These are phyloP conservation scores for Netta rufina DNA, from an alignment of 2,797 vertebrate genomes.

Conservation along the genomic window DNA sequence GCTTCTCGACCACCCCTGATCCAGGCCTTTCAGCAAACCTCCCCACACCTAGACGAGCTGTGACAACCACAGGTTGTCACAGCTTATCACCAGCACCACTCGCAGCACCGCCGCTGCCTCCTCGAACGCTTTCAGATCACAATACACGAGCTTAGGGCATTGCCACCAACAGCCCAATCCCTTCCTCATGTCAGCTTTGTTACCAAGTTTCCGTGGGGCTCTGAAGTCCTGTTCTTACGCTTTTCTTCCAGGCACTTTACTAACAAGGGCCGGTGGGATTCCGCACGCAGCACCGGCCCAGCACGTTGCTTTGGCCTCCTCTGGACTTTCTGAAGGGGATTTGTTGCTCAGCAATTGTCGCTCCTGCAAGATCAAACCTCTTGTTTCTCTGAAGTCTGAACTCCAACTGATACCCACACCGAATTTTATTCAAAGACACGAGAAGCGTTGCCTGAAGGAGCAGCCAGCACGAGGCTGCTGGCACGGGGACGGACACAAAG, in stretches of 20 bases:
- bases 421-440: not conserved
- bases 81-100: not conserved
- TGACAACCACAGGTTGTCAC: accelerated
- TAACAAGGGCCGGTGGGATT: not conserved
- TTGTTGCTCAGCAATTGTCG: not conserved
- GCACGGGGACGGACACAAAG: not conserved
- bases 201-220: not conserved
- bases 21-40: not conserved
- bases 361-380: not conserved
- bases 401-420: not conserved
- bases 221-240: not conserved
- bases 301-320: not conserved
- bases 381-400: not conserved
- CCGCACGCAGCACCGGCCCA: accelerated
- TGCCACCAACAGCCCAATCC: not conserved
- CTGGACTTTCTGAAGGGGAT: not conserved
- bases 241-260: not conserved
- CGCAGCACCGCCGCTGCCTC: not conserved
- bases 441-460: not conserved
- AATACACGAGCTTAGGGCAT: not conserved
- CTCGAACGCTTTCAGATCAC: not conserved
- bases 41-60: not conserved
- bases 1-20: not conserved
- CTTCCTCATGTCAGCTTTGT: not conserved
- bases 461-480: not conserved